These are phyloP conservation scores for Nezara viridula DNA, from an alignment of 2,888 invertebrate species.

Conservation along the genomic window DNA sequence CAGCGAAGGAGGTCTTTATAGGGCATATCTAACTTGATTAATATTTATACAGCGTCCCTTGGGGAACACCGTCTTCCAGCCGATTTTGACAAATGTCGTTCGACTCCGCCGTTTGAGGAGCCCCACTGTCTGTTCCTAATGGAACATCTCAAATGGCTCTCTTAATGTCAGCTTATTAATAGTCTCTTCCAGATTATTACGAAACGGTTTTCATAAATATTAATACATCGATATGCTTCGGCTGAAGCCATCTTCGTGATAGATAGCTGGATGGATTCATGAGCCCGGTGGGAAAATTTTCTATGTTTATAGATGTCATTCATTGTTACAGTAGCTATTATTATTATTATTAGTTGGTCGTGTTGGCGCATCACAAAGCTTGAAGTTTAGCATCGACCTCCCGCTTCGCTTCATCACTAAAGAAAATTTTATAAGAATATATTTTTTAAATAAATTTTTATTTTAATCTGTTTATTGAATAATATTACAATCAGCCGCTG, in stretches of 20 bases:
- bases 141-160: neutral
- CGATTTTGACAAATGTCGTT: conserved; percentile 18
- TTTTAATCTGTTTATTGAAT: too few species aligned
- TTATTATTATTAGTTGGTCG: too few species aligned
- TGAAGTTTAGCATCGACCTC: too few species aligned
- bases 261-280: neutral
- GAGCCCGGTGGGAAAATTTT: neutral
- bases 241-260: neutral
- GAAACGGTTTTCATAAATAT: conserved; percentile 15
- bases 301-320: neutral
- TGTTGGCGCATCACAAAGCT: too few species aligned
- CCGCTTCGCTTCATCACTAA: too few species aligned
- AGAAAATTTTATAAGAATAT: too few species aligned
- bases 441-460: too few species aligned
- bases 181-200: neutral
- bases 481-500: too few species aligned
- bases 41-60: neutral
- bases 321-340: neutral
- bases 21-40: conserved; percentile 32
- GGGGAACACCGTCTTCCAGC: neutral
- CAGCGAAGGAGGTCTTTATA: conserved; percentile 44
- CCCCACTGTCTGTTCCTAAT: conserved; percentile 30
- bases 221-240: neutral
- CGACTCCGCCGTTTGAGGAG: neutral
- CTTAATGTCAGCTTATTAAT: conserved; percentile 19